Percentiles rank a stretch among this genome's conserved stretches.
These are phyloP conservation scores for Drosophila micromelanica DNA, from an alignment of 1,140 invertebrate genomes.

Conservation along the genomic window DNA sequence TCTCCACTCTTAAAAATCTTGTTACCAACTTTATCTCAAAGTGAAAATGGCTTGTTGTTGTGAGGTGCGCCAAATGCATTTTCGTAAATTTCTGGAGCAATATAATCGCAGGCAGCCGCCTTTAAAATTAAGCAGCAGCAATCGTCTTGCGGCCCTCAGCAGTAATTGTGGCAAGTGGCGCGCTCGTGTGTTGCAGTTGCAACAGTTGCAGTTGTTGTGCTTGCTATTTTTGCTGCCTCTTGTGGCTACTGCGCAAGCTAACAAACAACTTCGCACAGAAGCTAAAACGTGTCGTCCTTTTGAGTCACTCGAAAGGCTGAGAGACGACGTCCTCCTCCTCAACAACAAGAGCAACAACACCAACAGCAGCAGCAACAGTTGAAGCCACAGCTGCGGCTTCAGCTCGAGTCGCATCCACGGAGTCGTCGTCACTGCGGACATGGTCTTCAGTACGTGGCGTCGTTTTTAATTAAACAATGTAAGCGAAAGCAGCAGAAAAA, in stretches of 20 bases:
- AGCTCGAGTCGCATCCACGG: conserved; percentile 16
- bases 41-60: not conserved
- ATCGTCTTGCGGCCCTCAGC: conserved; percentile 24
- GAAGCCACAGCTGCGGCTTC: not conserved
- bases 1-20: not conserved
- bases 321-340: conserved; percentile 4
- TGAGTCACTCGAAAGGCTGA: conserved; percentile 69
- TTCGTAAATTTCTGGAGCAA: conserved; percentile 80
- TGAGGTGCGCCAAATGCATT: conserved; percentile 23
- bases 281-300: conserved; percentile 82
- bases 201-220: conserved; percentile 24
- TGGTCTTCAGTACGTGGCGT: conserved; percentile 71
- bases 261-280: conserved; percentile 68
- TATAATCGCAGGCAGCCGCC: conserved; percentile 73
- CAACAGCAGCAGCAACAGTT: conserved; percentile 6
- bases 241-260: conserved; percentile 57
- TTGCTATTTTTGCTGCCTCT: conserved; percentile 35
- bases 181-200: conserved; percentile 34
- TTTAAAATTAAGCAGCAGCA: conserved; percentile 74
- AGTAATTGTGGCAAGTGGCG: conserved; percentile 77
- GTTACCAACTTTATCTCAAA: not conserved
- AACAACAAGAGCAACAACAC: not conserved
- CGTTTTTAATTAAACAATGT: conserved; percentile 83
- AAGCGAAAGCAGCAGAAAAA: conserved; percentile 45
- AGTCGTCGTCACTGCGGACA: conserved; percentile 53